phyloP scores from a whole-genome alignment of 1,140 invertebrate genomes.

The Tetragonula clypearis region DNA sequence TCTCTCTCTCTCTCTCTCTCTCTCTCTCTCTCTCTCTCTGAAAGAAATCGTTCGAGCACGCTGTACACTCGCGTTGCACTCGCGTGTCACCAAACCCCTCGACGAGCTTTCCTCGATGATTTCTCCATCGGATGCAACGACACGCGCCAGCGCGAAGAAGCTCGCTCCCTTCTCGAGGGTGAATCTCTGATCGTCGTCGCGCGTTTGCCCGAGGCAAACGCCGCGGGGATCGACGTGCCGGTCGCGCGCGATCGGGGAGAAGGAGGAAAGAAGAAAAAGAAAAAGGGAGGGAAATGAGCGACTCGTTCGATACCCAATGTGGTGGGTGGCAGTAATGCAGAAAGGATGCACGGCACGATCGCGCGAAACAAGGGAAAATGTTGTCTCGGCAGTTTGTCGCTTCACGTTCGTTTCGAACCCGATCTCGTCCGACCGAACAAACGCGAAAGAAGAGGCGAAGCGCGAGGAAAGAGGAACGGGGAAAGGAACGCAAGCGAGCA shows the following conservation, averaged over 20 bases:
- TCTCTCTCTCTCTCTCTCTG: not conserved
- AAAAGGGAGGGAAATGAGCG: not conserved
- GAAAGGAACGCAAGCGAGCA: not conserved
- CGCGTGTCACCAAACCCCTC: not conserved
- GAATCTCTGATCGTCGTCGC: not conserved
- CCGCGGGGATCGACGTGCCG: not conserved
- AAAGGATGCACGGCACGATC: not conserved
- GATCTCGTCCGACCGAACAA: not conserved
- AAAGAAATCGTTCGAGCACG: not conserved
- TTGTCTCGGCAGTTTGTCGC: not conserved
- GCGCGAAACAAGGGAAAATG: not conserved
- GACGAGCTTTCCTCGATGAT: not conserved
- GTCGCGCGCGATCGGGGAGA: too few relatives aligned
- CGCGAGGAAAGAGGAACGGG: too few relatives aligned
- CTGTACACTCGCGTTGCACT: not conserved
- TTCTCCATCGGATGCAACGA: not conserved
- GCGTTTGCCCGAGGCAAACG: not conserved
- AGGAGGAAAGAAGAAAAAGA: too few relatives aligned
- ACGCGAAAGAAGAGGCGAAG: too few relatives aligned
- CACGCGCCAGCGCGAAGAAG: not conserved
- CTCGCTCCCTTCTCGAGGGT: not conserved
- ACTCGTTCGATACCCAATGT: not conserved
- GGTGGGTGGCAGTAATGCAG: slow-evolving; percentile 9
- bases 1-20: too few relatives aligned
- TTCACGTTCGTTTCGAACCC: too few relatives aligned